Evolutionary conservation across 2,113 vertebrate species (phyloP).

Genomic region (Psammodynastes pulverulentus): DNA sequence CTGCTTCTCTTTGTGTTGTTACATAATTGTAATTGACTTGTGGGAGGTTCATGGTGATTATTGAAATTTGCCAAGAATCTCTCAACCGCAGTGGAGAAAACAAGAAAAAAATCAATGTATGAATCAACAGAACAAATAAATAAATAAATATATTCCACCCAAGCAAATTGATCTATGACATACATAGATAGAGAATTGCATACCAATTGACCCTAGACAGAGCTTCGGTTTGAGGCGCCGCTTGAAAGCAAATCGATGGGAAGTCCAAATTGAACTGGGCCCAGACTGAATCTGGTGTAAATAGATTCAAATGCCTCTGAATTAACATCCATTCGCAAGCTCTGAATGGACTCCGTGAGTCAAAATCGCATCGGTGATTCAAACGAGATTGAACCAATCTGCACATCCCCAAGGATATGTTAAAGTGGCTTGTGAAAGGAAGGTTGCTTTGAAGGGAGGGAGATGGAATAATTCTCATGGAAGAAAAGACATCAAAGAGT

Average conservation of each 20-base stretch:
- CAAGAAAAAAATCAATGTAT: neutral
- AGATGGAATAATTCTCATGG: neutral
- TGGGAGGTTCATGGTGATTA: neutral
- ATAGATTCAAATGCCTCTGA: neutral
- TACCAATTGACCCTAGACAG: neutral
- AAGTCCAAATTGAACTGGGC: neutral
- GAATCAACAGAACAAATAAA: neutral
- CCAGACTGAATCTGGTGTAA: neutral
- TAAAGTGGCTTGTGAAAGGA: neutral
- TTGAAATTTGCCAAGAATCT: neutral
- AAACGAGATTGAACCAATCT: neutral
- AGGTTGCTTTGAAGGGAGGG: neutral
- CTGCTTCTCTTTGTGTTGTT: neutral
- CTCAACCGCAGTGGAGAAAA: neutral
- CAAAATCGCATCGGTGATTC: neutral
- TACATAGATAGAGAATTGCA: neutral
- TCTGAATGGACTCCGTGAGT: neutral
- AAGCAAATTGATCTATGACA: neutral
- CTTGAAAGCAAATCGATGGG: neutral
- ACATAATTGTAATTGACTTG: neutral
- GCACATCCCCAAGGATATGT: neutral
- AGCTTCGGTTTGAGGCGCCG: neutral
- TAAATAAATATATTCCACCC: neutral
- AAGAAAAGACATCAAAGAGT: neutral
- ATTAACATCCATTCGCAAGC: neutral